Evolutionary conservation across 1,140 invertebrate genomes (phyloP).

Genomic region (Hetaerina americana): DNA sequence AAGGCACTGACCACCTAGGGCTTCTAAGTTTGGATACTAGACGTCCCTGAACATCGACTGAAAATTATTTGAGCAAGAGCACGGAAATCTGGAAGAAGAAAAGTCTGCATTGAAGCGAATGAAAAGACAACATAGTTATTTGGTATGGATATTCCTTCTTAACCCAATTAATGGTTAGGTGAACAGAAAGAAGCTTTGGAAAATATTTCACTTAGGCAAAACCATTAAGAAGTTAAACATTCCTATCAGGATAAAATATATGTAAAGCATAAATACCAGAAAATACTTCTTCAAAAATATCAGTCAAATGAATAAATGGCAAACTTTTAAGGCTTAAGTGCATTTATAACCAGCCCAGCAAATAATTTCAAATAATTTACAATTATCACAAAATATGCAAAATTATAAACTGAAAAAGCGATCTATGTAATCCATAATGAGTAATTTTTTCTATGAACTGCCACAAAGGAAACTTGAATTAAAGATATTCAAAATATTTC

Average conservation of each 20-base stretch:
- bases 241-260: not conserved
- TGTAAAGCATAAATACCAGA: not conserved
- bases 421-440: too few relatives aligned
- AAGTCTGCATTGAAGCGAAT: conserved; percentile 19
- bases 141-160: not conserved
- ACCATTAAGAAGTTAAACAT: not conserved
- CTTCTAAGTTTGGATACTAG: not conserved
- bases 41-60: conserved; percentile 29
- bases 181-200: not conserved
- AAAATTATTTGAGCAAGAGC: conserved; percentile 55
- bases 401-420: not conserved
- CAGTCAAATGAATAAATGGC: not conserved
- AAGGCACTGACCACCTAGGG: conserved; percentile 4
- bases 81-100: conserved; percentile 57
- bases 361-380: not conserved
- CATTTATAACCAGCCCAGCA: not conserved
- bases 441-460: too few relatives aligned
- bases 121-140: not conserved
- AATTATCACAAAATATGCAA: not conserved
- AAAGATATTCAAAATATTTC: not conserved
- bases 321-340: not conserved
- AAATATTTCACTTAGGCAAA: not conserved
- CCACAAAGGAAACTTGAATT: not conserved
- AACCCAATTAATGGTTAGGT: not conserved
- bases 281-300: not conserved